Evolutionary conservation across 1,140 invertebrate species (phyloP).

Genomic region (Meloidogyne floridensis): DNA sequence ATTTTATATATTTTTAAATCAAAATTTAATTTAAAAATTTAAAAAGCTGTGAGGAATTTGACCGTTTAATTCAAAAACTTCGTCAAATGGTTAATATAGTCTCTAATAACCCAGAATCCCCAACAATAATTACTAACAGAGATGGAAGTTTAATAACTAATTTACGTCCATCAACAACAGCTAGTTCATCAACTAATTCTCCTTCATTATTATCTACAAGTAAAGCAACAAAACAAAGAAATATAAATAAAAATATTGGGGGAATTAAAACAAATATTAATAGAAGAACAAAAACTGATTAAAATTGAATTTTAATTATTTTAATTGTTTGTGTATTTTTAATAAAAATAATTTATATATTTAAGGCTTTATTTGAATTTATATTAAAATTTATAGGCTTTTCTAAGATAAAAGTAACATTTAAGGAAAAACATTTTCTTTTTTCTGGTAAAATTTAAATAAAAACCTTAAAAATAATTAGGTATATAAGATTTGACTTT

Average conservation of each 20-base stretch:
- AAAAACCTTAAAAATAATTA: too few species aligned
- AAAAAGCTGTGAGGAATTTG: slow-evolving; percentile 29
- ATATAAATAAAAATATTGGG: not conserved
- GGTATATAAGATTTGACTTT: too few species aligned
- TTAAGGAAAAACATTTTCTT: too few species aligned
- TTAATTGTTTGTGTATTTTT: too few species aligned
- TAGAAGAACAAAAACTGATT: slow-evolving; percentile 4
- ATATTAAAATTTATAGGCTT: too few species aligned
- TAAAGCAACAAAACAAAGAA: not conserved
- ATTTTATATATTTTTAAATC: too few species aligned
- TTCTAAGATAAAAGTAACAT: too few species aligned
- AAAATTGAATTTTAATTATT: not conserved
- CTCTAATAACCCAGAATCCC: not conserved
- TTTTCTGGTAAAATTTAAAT: too few species aligned
- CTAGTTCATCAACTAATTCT: not conserved
- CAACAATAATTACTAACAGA: not conserved
- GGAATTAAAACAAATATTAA: not conserved
- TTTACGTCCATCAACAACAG: not conserved
- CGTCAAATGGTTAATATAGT: slow-evolving; percentile 19
- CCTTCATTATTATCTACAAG: not conserved
- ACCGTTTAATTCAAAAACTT: slow-evolving; percentile 30
- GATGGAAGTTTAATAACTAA: not conserved
- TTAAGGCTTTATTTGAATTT: too few species aligned
- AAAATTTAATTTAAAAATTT: not conserved
- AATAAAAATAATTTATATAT: too few species aligned